A percentile compares a stretch with the other conserved stretches of the same genome.
Conservation (phyloP, 2,113 vertebrate species). For the Ictidomys tridecemlineatus region DNA sequence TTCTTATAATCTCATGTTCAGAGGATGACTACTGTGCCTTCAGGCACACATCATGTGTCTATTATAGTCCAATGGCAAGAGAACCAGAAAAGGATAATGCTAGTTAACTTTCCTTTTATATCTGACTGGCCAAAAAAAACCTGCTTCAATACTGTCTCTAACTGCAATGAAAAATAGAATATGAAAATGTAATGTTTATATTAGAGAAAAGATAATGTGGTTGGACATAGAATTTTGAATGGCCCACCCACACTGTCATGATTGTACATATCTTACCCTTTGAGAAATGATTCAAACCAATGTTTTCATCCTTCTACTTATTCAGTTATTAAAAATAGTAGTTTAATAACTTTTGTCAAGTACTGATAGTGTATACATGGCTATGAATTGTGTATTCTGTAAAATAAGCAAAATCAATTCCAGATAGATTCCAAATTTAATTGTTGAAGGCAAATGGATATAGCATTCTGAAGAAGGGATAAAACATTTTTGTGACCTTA, state of each 20-base stretch:
- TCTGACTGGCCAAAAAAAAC: neutral
- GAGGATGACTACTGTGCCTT: neutral
- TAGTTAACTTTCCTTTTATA: neutral
- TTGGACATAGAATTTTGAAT: neutral
- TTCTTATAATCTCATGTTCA: neutral
- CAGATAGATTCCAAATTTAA: neutral
- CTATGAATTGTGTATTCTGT: neutral
- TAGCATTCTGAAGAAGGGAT: neutral
- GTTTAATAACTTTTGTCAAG: neutral
- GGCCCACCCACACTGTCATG: neutral
- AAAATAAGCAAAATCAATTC: neutral
- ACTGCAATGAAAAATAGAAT: neutral
- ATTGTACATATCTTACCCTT: neutral
- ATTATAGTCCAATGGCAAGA: neutral
- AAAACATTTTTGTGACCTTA: neutral
- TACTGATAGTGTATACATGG: neutral
- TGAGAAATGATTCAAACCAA: neutral
- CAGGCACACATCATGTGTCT: neutral
- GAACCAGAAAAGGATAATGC: neutral
- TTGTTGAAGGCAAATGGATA: neutral
- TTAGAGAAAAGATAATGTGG: neutral
- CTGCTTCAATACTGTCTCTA: neutral
- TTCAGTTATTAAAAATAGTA: constrained; percentile 38
- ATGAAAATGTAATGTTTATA: neutral
- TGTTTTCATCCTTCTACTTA: neutral